phyloP scores from a whole-genome alignment of 1,140 invertebrate species.

The Penaeus indicus region DNA sequence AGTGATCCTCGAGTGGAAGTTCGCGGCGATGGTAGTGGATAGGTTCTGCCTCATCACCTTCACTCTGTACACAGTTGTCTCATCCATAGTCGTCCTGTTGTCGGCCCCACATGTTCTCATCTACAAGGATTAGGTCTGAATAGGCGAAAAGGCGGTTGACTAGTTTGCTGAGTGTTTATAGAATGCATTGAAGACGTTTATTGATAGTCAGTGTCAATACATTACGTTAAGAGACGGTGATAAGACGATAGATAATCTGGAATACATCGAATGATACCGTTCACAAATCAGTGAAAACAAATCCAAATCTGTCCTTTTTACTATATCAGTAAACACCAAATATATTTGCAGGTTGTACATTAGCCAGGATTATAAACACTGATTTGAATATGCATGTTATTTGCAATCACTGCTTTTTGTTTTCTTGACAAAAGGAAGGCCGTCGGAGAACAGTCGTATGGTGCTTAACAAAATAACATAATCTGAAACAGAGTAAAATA shows the following conservation, averaged over 20 bases:
- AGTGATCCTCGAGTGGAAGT: constrained; percentile 97
- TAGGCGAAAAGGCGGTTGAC: not conserved
- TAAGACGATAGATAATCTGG: no score
- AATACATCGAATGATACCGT: no score
- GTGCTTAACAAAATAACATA: not conserved
- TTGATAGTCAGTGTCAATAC: no score
- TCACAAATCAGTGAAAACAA: no score
- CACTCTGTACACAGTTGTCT: constrained; percentile 94
- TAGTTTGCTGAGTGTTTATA: not conserved
- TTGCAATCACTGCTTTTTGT: not conserved
- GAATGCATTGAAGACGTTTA: no score
- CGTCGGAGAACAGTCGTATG: no score
- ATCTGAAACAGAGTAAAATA: constrained; percentile 7
- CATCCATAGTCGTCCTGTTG: constrained; percentile 92
- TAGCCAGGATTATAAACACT: no score
- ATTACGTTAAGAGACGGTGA: no score
- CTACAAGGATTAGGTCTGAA: constrained; percentile 52
- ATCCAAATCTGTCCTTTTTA: no score
- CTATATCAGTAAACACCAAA: no score
- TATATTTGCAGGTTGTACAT: no score
- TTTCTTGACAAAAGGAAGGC: no score
- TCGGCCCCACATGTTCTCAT: constrained; percentile 97
- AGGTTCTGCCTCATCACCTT: constrained; percentile 97
- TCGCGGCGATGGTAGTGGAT: constrained; percentile 98
- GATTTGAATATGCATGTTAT: not conserved